Percentiles rank a stretch among this genome's conserved stretches.
Evolutionary conservation across 2,113 vertebrate species (phyloP).

Genomic region (Sturnira hondurensis): DNA sequence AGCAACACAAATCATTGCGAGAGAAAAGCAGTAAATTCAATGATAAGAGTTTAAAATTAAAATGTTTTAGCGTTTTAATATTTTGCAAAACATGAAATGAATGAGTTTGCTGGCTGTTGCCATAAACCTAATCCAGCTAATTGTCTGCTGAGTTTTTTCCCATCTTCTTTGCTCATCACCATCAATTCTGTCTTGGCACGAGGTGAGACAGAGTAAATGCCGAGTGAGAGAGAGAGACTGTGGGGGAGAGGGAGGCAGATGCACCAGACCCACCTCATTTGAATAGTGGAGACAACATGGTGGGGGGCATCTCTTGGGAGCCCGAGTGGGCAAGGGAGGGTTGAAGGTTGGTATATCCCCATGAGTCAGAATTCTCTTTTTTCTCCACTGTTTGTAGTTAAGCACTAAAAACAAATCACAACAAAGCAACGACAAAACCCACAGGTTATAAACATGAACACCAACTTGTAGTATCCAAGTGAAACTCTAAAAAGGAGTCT

Average conservation of each 20-base stretch:
- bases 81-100: constrained; percentile 78
- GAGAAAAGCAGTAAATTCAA: constrained; percentile 87
- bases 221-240: no score
- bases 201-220: constrained; percentile 19
- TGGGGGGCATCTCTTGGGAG: neutral
- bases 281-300: neutral
- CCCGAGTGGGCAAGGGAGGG: neutral
- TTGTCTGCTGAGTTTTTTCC: constrained; percentile 62
- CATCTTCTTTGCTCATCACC: constrained; percentile 29
- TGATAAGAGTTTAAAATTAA: constrained; percentile 89
- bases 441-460: neutral
- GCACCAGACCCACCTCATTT: neutral
- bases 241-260: neutral
- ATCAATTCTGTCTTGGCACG: constrained; percentile 57
- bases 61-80: constrained; percentile 83
- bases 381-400: neutral
- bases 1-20: constrained; percentile 86
- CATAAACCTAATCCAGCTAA: constrained; percentile 79
- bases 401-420: neutral
- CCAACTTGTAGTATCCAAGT: neutral
- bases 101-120: constrained; percentile 80
- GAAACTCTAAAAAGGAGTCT: neutral
- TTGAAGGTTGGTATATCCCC: neutral
- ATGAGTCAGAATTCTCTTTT: neutral
- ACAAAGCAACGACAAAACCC: neutral